Conservation (phyloP, 2,113 vertebrate genomes). For the Gila orcuttii region DNA sequence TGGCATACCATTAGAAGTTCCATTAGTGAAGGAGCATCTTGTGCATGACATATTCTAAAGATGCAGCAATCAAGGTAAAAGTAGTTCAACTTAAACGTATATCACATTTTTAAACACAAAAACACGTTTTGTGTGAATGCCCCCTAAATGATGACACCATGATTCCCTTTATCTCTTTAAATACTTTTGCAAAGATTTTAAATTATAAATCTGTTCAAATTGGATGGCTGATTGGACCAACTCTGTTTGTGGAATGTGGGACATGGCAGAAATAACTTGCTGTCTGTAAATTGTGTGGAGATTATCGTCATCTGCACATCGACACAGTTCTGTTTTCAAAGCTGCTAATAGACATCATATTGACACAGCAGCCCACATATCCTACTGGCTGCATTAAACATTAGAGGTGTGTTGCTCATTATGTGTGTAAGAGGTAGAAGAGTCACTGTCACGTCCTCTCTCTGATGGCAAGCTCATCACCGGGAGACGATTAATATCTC, state of each 20-base stretch:
- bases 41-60: too few relatives aligned
- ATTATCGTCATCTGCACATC: conserved; percentile 3
- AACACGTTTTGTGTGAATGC: neutral
- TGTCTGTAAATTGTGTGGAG: neutral
- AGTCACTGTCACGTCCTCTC: conserved; percentile 10
- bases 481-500: conserved; percentile 45
- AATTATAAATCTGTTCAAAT: conserved; percentile 3
- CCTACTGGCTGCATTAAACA: conserved; percentile 26
- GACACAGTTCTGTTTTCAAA: neutral
- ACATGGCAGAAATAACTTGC: neutral
- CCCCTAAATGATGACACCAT: neutral
- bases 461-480: conserved; percentile 44
- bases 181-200: neutral
- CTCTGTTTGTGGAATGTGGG: neutral
- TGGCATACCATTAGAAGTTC: neutral
- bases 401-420: conserved; percentile 18
- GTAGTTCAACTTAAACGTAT: too few relatives aligned
- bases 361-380: conserved; percentile 34
- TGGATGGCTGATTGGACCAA: neutral
- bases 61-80: too few relatives aligned
- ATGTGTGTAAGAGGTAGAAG: conserved; percentile 30
- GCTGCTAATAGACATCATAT: conserved; percentile 31
- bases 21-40: too few relatives aligned
- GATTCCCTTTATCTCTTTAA: neutral
- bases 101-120: neutral